These are phyloP conservation scores for Alcis repandata DNA, from an alignment of 2,888 invertebrate species.

Conservation along the genomic window DNA sequence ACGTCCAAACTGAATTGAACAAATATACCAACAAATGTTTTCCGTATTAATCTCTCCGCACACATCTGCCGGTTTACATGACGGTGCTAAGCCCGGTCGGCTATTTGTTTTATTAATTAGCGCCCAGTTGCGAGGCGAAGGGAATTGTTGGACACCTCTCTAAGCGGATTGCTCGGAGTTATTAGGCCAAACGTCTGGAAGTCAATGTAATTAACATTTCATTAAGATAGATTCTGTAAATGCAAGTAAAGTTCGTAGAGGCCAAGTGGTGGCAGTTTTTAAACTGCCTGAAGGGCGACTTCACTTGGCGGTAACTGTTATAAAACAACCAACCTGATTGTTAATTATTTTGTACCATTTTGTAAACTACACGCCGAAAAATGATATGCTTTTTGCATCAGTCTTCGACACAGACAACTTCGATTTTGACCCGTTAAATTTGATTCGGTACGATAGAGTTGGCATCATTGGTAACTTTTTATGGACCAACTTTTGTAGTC, in stretches of 20 bases:
- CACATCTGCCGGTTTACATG: conserved; percentile 12
- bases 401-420: no score
- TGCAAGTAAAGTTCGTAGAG: background rate
- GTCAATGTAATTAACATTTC: background rate
- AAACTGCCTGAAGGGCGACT: no score
- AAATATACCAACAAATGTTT: conserved; percentile 4
- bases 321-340: no score
- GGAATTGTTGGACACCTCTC: background rate
- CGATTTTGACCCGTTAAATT: no score
- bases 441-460: no score
- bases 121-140: conserved; percentile 1
- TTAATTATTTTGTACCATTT: no score
- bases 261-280: no score
- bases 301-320: no score
- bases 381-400: no score
- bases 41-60: conserved; percentile 2
- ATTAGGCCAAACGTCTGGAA: background rate
- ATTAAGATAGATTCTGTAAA: background rate
- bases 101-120: conserved; percentile 27
- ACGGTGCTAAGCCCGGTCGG: conserved; percentile 22
- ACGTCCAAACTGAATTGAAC: background rate
- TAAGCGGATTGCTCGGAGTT: conserved; percentile 1
- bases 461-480: no score
- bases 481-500: no score
- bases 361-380: no score